Evolutionary conservation across 2,113 vertebrate species (phyloP), one percentile per base, ranked within the genome.

Genomic region (Actenoides hombroni): DNA sequence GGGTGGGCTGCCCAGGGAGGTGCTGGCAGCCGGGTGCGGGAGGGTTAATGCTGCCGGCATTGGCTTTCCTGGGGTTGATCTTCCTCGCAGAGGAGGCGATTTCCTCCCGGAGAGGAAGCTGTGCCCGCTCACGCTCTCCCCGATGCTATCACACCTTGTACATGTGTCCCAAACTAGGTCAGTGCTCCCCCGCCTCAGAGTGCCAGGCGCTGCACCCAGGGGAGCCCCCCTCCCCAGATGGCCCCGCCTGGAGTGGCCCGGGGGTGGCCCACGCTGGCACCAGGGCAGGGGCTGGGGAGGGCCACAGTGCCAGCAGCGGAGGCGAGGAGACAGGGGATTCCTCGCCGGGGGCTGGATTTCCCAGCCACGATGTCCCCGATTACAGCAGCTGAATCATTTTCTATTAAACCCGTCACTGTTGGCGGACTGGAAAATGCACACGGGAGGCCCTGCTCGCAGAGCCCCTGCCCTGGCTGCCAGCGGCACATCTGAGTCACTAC

Each of bases 51-150:
- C 54, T 42, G 71, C 51, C 9, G 5, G 42, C 73, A 7, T 18
- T 73, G 54, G 19, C 88, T 75, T 83, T 63, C 83, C 83, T 87
- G 88, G 51, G n/a, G 54, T 83, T 94, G 83, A 83, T 94, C 94
- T 96, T 42, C 73, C 60, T 44, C 26, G 12, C 33, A 82, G 86
- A 94, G 76, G 87, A 83, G 93, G 92, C 67, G 75, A 83, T 96
- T 96, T 97, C 96, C 96, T 94, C 94, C 59, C 75, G 2, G 4
- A 85, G 92, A 94, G 96, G 96, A 97, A 96, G 85, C 90, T 21
- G 13, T 69, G 92, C 94, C 70, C 16, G 82, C 87, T 90, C 85
- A 59, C 13, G 31, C 82, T 90, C 84, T n/a, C 75, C 48, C 20
- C 48, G 96, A 96, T 96, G 94, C 67, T 97, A 97, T 96, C 96